These are phyloP conservation scores for Myiozetetes cayanensis DNA, from an alignment of 2,113 vertebrate species.

Conservation along the genomic window DNA sequence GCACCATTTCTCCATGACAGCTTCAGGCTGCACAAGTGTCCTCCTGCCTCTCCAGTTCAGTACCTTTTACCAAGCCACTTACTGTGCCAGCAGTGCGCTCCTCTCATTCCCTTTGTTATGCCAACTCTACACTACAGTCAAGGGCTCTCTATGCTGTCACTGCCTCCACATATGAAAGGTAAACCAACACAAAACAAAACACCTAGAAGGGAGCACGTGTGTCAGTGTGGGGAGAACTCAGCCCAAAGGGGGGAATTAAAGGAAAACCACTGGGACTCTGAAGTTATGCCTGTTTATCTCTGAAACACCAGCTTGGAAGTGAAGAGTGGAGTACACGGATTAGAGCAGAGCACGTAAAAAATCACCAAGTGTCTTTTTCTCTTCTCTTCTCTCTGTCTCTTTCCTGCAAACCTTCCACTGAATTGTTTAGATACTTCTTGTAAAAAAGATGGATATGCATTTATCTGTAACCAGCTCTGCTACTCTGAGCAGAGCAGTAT, in stretches of 20 bases:
- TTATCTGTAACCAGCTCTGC: background rate
- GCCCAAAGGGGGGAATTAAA: background rate
- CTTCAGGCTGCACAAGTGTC: fast-evolving
- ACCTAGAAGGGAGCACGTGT: fast-evolving
- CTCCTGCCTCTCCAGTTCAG: background rate
- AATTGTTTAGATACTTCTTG: background rate
- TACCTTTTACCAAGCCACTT: background rate
- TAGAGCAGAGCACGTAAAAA: background rate
- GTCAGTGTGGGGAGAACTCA: background rate
- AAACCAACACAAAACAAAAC: background rate
- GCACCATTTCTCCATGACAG: background rate
- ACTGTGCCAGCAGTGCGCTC: background rate
- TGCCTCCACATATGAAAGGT: background rate
- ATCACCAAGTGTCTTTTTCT: background rate
- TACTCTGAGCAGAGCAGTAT: background rate
- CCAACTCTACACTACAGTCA: background rate
- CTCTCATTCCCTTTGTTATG: background rate
- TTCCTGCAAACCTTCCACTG: background rate
- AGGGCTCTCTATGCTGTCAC: background rate
- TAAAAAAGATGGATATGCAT: background rate
- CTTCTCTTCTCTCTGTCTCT: background rate
- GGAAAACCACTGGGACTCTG: background rate
- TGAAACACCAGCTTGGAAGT: background rate
- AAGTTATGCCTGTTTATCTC: background rate
- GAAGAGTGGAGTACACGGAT: background rate